Evolutionary conservation across 2,888 invertebrate genomes (phyloP).

Genomic region (Nomada hirtipes): DNA sequence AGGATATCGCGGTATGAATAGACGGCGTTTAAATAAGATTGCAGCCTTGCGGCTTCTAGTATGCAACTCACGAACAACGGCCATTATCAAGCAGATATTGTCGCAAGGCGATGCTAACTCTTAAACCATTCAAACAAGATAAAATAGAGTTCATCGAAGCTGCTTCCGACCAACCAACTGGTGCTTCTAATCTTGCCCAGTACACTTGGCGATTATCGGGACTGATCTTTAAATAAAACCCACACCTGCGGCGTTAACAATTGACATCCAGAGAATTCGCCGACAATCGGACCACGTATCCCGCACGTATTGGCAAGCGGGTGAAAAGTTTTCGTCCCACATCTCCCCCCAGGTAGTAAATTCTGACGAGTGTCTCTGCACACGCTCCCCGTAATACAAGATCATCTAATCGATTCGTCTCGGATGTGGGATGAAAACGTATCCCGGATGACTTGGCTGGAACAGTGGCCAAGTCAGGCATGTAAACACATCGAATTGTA

Average conservation of each 20-base stretch:
- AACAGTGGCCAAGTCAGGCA: slow-evolving; percentile 60
- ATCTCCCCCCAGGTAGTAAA: slow-evolving; percentile 47
- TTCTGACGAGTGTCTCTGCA: not conserved
- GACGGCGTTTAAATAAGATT: not conserved
- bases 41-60: not conserved
- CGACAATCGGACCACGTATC: not conserved
- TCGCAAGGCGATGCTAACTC: not conserved
- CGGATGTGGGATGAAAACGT: slow-evolving; percentile 55
- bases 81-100: not conserved
- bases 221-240: slow-evolving; percentile 40
- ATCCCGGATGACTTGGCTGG: slow-evolving; percentile 59
- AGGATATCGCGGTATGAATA: not conserved
- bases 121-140: slow-evolving; percentile 6
- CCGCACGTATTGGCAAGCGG: not conserved
- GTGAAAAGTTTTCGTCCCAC: slow-evolving; percentile 9
- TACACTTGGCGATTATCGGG: slow-evolving; percentile 31
- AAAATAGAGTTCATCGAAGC: slow-evolving; percentile 14
- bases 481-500: slow-evolving; percentile 62
- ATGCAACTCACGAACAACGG: not conserved
- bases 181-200: slow-evolving; percentile 13
- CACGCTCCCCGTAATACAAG: slow-evolving; percentile 57
- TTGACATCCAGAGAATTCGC: not conserved
- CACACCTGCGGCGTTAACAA: slow-evolving; percentile 29
- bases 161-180: slow-evolving; percentile 16
- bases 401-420: slow-evolving; percentile 67